Evolutionary conservation across 2,797 vertebrate species (phyloP).

Genomic region (Poeciliopsis gracilis): DNA sequence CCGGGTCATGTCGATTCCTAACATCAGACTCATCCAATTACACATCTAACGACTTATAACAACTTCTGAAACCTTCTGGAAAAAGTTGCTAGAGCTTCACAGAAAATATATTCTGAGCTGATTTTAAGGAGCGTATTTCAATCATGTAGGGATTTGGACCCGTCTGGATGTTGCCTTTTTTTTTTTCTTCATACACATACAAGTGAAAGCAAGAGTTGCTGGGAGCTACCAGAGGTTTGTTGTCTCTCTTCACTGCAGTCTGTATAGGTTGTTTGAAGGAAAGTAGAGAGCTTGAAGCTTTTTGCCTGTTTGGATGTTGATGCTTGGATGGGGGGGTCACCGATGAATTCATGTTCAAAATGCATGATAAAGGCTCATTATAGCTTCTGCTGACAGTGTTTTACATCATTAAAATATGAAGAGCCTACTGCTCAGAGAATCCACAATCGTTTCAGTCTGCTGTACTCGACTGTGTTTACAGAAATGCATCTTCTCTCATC

Average conservation of each 20-base stretch:
- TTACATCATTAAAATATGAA: not conserved
- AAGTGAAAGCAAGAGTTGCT: not conserved
- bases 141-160: not conserved
- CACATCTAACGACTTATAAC: not conserved
- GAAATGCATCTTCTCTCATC: constrained; percentile 1
- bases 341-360: not conserved
- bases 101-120: not conserved
- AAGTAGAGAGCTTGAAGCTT: not conserved
- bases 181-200: not conserved
- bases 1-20: not conserved
- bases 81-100: not conserved
- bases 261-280: not conserved
- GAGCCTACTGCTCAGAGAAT: not conserved
- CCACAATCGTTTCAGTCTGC: not conserved
- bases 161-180: not conserved
- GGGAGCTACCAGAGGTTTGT: not conserved
- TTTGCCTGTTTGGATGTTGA: not conserved
- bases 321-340: not conserved
- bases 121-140: not conserved
- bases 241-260: not conserved
- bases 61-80: not conserved
- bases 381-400: not conserved
- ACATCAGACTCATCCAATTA: not conserved
- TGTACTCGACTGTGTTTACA: not conserved
- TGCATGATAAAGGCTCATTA: not conserved